phyloP scores from a whole-genome alignment of 2,888 invertebrate genomes.

The Dryadula phaetusa region DNA sequence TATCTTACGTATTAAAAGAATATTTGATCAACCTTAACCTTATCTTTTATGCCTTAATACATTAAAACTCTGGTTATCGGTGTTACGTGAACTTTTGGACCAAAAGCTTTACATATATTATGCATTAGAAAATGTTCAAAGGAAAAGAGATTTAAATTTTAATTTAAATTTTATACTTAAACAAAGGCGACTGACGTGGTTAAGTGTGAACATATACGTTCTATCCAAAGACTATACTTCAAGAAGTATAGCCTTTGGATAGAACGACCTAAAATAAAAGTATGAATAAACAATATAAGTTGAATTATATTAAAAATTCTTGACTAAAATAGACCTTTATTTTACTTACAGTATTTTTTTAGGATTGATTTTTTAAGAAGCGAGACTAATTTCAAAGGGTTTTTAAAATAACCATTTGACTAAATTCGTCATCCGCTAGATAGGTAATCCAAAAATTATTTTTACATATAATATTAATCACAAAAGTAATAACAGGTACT shows the following conservation, averaged over 20 bases:
- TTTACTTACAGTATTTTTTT: too few species aligned
- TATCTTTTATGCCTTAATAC: neutral
- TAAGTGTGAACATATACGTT: neutral
- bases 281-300: neutral
- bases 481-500: too few species aligned
- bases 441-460: too few species aligned
- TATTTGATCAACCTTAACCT: neutral
- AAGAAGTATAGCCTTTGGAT: neutral
- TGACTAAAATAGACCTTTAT: too few species aligned
- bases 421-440: too few species aligned
- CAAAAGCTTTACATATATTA: conserved; percentile 6
- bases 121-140: conserved; percentile 3
- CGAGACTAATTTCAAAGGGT: too few species aligned
- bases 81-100: neutral
- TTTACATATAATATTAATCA: too few species aligned
- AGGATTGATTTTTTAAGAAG: too few species aligned
- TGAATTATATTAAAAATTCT: too few species aligned
- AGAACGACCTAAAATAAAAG: neutral
- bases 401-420: too few species aligned
- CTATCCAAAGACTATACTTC: too few species aligned
- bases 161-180: conserved; percentile 10
- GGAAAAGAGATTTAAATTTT: conserved; percentile 3
- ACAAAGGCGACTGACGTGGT: neutral
- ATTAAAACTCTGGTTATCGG: neutral
- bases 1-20: neutral